These are phyloP conservation scores for Catostomus latipinnis DNA, from an alignment of 2,797 vertebrate species.

Conservation along the genomic window DNA sequence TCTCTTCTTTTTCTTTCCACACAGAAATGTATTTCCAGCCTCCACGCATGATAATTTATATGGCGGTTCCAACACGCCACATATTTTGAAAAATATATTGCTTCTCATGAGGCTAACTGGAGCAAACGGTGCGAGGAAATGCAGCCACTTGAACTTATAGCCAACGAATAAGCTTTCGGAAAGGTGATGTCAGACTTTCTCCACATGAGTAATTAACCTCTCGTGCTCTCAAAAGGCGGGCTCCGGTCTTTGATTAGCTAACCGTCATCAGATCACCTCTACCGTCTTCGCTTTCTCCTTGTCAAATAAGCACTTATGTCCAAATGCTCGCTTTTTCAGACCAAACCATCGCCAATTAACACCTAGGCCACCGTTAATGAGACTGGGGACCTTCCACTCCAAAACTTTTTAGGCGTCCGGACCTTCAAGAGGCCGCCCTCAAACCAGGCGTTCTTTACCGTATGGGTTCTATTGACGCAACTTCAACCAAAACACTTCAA, in stretches of 20 bases:
- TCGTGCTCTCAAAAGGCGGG: constrained; percentile 52
- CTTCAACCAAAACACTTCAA: constrained; percentile 61
- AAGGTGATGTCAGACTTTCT: constrained; percentile 76
- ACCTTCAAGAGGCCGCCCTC: constrained; percentile 74
- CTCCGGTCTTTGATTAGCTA: constrained; percentile 74
- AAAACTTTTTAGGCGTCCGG: constrained; percentile 74
- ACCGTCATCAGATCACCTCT: constrained; percentile 66
- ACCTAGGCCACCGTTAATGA: constrained; percentile 81
- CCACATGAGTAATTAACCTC: constrained; percentile 73
- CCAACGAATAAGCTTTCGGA: constrained; percentile 65
- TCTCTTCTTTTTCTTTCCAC: not conserved
- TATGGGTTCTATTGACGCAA: constrained; percentile 50
- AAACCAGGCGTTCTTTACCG: constrained; percentile 43
- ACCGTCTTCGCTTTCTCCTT: constrained; percentile 69
- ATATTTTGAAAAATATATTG: constrained; percentile 36
- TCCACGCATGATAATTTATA: not conserved
- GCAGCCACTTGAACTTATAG: constrained; percentile 69
- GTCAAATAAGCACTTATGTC: constrained; percentile 69
- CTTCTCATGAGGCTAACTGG: constrained; percentile 64
- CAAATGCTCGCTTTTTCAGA: constrained; percentile 75
- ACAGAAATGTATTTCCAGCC: constrained; percentile 1
- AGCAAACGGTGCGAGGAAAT: constrained; percentile 52
- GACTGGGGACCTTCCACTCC: constrained; percentile 76
- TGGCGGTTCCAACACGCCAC: constrained; percentile 5
- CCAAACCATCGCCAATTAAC: constrained; percentile 79